Evolutionary conservation across 2,113 vertebrate species (phyloP).

Genomic region (Pomatostomus ruficeps): DNA sequence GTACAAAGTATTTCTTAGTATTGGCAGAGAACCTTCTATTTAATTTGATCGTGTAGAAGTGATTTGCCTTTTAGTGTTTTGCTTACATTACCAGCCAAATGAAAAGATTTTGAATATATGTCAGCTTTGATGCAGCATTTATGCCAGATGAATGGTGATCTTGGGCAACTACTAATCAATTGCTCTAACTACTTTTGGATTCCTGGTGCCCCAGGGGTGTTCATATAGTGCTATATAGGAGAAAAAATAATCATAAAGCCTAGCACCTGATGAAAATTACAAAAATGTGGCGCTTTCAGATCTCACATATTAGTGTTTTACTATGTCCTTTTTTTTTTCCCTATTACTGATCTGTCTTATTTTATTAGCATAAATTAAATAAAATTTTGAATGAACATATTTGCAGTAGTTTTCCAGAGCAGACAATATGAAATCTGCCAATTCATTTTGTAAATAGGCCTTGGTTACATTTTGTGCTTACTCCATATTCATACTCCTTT

Average conservation of each 20-base stretch:
- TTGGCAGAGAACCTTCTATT: neutral
- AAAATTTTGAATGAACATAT: conserved; percentile 47
- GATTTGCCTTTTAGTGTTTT: neutral
- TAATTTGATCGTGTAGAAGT: neutral
- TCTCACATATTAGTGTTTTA: neutral
- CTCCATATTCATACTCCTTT: conserved; percentile 49
- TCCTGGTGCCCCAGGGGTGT: neutral
- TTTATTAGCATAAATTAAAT: conserved; percentile 52
- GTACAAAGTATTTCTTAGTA: neutral
- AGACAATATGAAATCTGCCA: conserved; percentile 51
- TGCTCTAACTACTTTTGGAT: neutral
- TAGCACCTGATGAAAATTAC: neutral
- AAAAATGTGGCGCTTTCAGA: neutral
- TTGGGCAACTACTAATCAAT: neutral
- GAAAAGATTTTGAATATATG: neutral
- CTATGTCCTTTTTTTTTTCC: neutral
- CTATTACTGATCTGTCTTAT: conserved; percentile 15
- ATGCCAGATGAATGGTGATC: neutral
- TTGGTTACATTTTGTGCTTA: neutral
- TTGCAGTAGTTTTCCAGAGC: conserved; percentile 48
- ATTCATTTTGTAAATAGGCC: conserved; percentile 60
- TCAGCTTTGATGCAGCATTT: neutral
- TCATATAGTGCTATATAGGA: neutral
- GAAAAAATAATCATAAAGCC: neutral
- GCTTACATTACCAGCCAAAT: neutral